Base-by-base conservation (phyloP, 2,797 vertebrate genomes). In the Chelonia mydas region DNA sequence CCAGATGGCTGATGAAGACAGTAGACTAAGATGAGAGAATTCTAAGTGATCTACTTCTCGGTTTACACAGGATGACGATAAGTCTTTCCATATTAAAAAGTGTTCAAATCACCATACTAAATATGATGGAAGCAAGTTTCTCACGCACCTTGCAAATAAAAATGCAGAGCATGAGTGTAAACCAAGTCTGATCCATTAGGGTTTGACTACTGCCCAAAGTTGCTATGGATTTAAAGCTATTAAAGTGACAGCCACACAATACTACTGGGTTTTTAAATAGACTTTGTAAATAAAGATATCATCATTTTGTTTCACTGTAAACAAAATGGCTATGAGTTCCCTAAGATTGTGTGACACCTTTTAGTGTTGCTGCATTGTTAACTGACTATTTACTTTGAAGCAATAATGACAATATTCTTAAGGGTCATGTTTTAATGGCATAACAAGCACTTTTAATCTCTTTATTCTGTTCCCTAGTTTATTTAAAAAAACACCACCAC, bases 271-370 rank as follows among this genome's bases (percentile, higher is more conserved):
- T 53, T 83, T 92, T 87, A 81, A 84, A 59, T 55, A 79, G 89
- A 79, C n/a, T 96, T 76, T 97, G 89, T 81, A 81, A 95, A 95
- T 84, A 80, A 95, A 97, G 68, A 94, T 83, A 97, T 72, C 87
- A 95, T 65, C 55, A 82, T 59, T 85, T 84, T 95, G 82, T 96
- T 97, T 90, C 80, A 81, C 89, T 17, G 94, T 86, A 93, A 96
- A 96, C 37, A 95, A 94, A 37, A 28, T 80, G 86, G 84, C 88
- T 84, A 65, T 79, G 37, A 59, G 15, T 79, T 85, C 86, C 83
- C n/a, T 82, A 54, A 90, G 7, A 57, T 92, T 49, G 45, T 76
- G 65, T 5, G 45, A 77, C 15, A 80, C 79, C n/a, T 84, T 59
- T 95, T 89, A 87, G 49, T 23, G 19, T 81, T 11, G 33, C 53